Evolutionary conservation across 2,888 invertebrate genomes (phyloP), one percentile per base, ranked within the genome.

Genomic region (Drosophila setosimentum): DNA sequence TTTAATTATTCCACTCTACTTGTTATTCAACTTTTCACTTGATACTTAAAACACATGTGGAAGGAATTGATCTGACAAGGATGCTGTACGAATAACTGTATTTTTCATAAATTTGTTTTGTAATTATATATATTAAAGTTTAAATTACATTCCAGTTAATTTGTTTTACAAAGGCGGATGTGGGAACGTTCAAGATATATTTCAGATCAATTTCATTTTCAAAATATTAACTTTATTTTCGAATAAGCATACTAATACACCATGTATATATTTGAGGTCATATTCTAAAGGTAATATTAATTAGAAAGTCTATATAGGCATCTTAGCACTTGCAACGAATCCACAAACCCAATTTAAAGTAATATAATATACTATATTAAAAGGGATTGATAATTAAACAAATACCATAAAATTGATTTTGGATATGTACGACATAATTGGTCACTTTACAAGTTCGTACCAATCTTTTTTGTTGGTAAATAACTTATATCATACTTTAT

Each of bases 401-500:
- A 33, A 33, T 10, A 11, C 60, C 10, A 49, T 24, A 5, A 10
- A 4, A 37, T 27, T 13, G 59, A 1, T 24, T 24, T 37, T 27
- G 10, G 35, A 37, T 29, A 33, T 24, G 30, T 24, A 2, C 32
- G 11, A 45, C 33, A 16, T 21, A 21, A 11, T 42, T 42, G n/a
- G 40, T 21, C 21, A 21, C 3, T 3, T 49, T 16, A 30, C 35
- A 21, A 53, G 27, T 27, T 58, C 33, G 8, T 27, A 27, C 7
- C 37, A 21, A 50, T 30, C 30, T 24, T 11, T 6, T 21, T 6
- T 27, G 27, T 27, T 32, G 29, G 18, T n/a, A 29, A 18, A 27
- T 3, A 21, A 24, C 42, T 57, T 40, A 63, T 49, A 49, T 40
- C 30, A 42, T 21, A 11, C 5, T 40, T 40, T 35, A 82, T 79